A percentile compares a stretch with the other conserved stretches of the same genome.
Conservation (phyloP, 2,888 invertebrate species). For the Acanthosepion pharaonis region DNA sequence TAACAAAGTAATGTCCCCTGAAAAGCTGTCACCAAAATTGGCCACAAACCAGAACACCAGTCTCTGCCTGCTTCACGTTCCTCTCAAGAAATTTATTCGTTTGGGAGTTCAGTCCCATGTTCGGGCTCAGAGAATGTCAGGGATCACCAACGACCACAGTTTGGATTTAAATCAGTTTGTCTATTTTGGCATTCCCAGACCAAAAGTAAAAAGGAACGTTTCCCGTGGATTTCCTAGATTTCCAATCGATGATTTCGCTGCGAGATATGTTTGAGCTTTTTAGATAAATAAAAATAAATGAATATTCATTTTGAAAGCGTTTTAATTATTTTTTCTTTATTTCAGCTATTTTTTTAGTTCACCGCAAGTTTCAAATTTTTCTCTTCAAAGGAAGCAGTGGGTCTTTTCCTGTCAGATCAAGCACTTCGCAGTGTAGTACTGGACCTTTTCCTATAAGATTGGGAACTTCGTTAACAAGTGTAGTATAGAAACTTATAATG, state of each 20-base stretch:
- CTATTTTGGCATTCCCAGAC: background rate
- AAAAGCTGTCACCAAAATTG: background rate
- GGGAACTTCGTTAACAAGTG: no score
- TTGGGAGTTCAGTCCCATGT: background rate
- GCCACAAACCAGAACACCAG: background rate
- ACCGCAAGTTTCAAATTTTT: no score
- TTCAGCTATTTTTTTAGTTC: no score
- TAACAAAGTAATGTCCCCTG: background rate
- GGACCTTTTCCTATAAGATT: no score
- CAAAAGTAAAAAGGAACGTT: background rate
- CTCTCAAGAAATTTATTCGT: background rate
- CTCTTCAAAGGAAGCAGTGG: no score
- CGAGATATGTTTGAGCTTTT: background rate
- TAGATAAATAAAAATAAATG: background rate
- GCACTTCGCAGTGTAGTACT: no score
- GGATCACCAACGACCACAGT: background rate
- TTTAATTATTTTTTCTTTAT: no score
- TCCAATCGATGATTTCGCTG: background rate
- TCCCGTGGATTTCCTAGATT: background rate
- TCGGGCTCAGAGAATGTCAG: background rate
- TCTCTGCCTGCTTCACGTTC: background rate
- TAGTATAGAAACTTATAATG: no score
- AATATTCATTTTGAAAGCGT: no score
- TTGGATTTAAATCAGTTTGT: background rate
- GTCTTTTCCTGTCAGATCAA: no score